Percentiles rank a stretch among this genome's conserved stretches.
Evolutionary conservation across 2,113 vertebrate genomes (phyloP).

Genomic region (Dasyurus viverrinus): DNA sequence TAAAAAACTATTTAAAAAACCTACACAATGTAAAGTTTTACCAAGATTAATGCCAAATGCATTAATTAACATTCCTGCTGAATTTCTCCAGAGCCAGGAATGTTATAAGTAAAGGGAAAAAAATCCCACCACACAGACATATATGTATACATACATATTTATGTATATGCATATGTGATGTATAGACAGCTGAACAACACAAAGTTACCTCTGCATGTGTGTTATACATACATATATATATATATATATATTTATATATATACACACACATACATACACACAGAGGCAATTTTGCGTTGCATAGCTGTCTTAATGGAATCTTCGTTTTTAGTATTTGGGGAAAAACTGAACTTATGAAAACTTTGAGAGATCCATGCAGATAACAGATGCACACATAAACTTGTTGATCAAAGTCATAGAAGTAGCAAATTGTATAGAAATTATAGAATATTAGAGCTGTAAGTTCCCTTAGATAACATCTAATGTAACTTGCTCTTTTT

Average conservation of each 20-base stretch:
- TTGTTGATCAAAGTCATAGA: conserved; percentile 4
- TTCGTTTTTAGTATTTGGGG: conserved; percentile 14
- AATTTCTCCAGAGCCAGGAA: not conserved
- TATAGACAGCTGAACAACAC: too few species aligned
- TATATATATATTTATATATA: too few species aligned
- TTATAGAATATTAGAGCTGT: not conserved
- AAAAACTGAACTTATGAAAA: conserved; percentile 13
- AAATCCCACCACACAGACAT: too few species aligned
- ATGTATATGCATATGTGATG: too few species aligned
- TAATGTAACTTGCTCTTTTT: not conserved
- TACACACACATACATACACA: too few species aligned
- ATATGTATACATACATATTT: not conserved
- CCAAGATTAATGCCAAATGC: not conserved
- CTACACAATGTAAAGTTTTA: not conserved
- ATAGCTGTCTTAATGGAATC: not conserved
- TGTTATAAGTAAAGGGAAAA: not conserved
- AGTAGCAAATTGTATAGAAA: conserved; percentile 21
- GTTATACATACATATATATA: too few species aligned
- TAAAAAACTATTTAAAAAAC: not conserved
- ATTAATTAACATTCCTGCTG: not conserved
- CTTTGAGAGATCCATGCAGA: conserved; percentile 41
- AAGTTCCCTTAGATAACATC: not conserved
- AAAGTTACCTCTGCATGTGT: too few species aligned
- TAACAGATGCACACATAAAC: conserved; percentile 12
- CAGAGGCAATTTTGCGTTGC: not conserved